Evolutionary conservation across 2,113 vertebrate genomes (phyloP).

Genomic region (Calyptomena viridis): DNA sequence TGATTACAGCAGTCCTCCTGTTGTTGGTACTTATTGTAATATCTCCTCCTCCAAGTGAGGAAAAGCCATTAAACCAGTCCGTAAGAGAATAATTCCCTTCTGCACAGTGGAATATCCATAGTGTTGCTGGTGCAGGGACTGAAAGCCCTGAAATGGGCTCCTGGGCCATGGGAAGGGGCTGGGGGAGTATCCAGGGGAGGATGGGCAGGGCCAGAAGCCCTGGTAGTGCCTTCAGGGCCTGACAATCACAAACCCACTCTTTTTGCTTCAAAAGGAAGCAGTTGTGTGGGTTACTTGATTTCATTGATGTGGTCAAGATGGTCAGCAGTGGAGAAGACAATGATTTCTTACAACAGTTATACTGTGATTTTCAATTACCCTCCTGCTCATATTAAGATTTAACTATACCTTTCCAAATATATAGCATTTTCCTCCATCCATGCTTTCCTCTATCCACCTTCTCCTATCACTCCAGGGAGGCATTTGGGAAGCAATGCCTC

Average conservation of each 20-base stretch:
- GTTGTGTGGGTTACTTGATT: not conserved
- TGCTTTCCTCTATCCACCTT: not conserved
- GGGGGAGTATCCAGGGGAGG: not conserved
- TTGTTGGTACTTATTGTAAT: not conserved
- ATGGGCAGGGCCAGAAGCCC: not conserved
- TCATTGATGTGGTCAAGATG: not conserved
- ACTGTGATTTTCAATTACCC: not conserved
- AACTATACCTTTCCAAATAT: not conserved
- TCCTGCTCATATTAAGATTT: not conserved
- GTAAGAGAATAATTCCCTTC: not conserved
- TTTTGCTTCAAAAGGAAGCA: not conserved
- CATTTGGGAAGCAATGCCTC: not conserved
- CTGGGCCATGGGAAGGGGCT: not conserved
- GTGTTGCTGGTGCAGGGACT: not conserved
- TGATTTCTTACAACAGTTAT: not conserved
- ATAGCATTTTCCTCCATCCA: not conserved
- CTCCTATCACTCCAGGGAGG: not conserved
- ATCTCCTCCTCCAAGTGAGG: not conserved
- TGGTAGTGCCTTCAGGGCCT: not conserved
- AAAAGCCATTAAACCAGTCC: not conserved
- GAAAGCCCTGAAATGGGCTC: not conserved
- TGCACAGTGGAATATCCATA: not conserved
- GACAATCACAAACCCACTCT: not conserved
- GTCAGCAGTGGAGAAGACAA: not conserved
- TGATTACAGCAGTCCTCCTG: not conserved